phyloP scores from a whole-genome alignment of 2,113 vertebrate species.

The Elachura formosa region DNA sequence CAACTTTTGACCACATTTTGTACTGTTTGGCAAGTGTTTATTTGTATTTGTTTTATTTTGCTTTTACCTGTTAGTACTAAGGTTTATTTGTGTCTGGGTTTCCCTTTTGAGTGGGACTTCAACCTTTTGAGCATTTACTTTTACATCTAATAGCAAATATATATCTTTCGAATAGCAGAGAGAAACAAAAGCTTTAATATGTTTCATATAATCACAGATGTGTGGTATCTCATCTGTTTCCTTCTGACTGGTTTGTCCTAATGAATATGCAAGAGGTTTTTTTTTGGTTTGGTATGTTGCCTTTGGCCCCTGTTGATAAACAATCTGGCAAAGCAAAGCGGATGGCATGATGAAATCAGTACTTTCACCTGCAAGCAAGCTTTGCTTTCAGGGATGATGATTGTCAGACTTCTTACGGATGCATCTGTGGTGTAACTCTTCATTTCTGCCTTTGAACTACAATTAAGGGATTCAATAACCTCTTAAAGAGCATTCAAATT shows the following conservation, averaged over 20 bases:
- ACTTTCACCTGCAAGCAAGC: slow-evolving; percentile 44
- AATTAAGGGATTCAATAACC: neutral
- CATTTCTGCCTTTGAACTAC: slow-evolving; percentile 20
- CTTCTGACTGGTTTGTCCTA: slow-evolving; percentile 37
- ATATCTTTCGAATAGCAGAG: neutral
- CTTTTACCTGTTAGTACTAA: neutral
- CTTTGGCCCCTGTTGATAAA: slow-evolving; percentile 22
- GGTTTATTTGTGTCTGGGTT: neutral
- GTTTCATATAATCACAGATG: neutral
- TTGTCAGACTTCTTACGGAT: neutral
- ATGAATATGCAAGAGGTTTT: slow-evolving; percentile 39
- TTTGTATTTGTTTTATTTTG: neutral
- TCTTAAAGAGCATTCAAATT: neutral
- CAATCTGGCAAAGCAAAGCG: neutral
- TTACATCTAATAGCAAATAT: neutral
- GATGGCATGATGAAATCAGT: slow-evolving; percentile 33
- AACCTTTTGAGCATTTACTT: neutral
- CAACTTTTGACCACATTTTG: neutral
- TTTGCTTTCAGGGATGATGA: neutral
- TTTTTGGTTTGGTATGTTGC: slow-evolving; percentile 50
- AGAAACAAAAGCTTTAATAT: neutral
- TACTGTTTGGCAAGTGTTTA: neutral
- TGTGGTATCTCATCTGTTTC: neutral
- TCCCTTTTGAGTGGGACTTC: neutral
- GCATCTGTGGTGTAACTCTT: neutral